Evolutionary conservation across 2,113 vertebrate genomes (phyloP).

Genomic region (Bungarus multicinctus): DNA sequence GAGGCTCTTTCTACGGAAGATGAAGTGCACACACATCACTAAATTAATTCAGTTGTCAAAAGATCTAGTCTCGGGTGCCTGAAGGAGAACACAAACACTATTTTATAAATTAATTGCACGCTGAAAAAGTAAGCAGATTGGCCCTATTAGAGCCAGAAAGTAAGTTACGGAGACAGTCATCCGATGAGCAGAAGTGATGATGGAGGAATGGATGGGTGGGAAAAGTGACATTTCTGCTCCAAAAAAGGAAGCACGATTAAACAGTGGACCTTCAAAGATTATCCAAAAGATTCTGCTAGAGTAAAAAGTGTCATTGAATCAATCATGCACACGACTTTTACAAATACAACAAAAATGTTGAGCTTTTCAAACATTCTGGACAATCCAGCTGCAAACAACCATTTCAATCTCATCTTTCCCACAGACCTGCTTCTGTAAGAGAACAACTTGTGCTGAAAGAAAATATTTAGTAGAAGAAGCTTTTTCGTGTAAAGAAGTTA

Average conservation of each 20-base stretch:
- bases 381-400: not conserved
- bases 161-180: not conserved
- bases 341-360: not conserved
- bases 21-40: not conserved
- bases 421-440: not conserved
- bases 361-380: not conserved
- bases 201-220: not conserved
- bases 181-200: not conserved
- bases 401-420: not conserved
- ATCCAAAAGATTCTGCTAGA: not conserved
- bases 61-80: not conserved
- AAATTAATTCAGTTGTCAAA: constrained; percentile 23
- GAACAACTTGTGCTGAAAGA: not conserved
- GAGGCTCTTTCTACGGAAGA: not conserved
- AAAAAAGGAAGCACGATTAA: not conserved
- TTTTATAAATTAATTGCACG: not conserved
- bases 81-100: not conserved
- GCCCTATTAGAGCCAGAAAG: not conserved
- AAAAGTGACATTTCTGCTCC: not conserved
- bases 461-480: not conserved
- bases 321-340: not conserved
- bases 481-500: not conserved
- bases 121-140: not conserved
- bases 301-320: not conserved
- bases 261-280: not conserved